Evolutionary conservation across 2,797 vertebrate genomes (phyloP).

Genomic region (Acipenser oxyrinchus): DNA sequence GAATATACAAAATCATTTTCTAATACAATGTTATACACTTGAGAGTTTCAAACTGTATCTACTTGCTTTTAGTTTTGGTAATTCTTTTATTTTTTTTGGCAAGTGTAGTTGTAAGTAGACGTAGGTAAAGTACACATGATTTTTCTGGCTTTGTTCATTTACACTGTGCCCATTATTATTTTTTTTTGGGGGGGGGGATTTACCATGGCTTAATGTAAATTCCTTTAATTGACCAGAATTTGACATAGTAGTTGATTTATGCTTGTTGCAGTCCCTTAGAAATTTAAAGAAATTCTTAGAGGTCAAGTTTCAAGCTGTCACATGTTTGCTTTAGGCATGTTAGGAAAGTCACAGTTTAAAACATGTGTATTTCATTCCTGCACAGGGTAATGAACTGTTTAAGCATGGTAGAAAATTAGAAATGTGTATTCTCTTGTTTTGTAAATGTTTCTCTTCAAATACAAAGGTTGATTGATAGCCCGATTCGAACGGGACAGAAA

Average conservation of each 20-base stretch:
- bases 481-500: too few species aligned
- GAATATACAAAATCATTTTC: too few species aligned
- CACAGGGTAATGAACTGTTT: conserved; percentile 11
- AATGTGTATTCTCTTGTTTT: conserved; percentile 4
- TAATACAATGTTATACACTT: too few species aligned
- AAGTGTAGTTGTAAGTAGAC: too few species aligned
- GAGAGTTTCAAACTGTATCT: too few species aligned
- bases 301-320: conserved; percentile 15
- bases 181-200: conserved; percentile 20
- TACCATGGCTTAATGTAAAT: neutral
- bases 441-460: neutral
- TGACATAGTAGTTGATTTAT: too few species aligned
- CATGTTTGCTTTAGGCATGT: neutral
- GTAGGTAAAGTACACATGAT: too few species aligned
- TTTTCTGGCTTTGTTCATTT: conserved; percentile 2
- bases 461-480: neutral
- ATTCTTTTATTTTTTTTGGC: too few species aligned
- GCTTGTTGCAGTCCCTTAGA: conserved; percentile 10
- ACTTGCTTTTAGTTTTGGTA: too few species aligned
- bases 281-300: conserved; percentile 14
- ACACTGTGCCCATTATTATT: conserved; percentile 23
- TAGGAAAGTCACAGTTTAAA: neutral
- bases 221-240: too few species aligned
- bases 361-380: neutral
- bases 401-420: conserved; percentile 14